Percentiles rank a stretch among this genome's conserved stretches.
Conservation (phyloP, 2,113 vertebrate genomes). For the Urocynchramus pylzowi region DNA sequence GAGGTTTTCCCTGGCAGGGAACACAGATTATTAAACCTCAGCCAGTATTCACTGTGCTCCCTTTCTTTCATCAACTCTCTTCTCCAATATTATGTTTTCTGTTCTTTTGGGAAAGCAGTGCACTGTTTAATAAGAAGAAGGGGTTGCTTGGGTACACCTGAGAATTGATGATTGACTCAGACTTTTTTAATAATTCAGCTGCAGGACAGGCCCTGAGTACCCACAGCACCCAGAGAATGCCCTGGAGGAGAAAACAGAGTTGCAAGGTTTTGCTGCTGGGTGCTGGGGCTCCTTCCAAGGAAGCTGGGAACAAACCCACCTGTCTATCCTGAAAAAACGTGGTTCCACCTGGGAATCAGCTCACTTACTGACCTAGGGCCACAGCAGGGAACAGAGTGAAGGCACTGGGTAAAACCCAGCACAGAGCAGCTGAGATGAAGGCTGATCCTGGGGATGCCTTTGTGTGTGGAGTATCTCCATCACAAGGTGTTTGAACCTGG, state of each 20-base stretch:
- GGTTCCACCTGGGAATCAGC: background rate
- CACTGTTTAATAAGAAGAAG: constrained; percentile 23
- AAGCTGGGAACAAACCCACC: background rate
- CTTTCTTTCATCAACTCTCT: background rate
- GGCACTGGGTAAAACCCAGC: accelerated
- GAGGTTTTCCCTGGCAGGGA: background rate
- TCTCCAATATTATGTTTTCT: constrained; percentile 33
- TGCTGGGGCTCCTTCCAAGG: background rate
- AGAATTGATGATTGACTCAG: constrained; percentile 27
- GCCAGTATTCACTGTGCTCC: background rate
- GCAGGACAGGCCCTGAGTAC: background rate
- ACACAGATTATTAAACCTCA: background rate
- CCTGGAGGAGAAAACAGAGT: background rate
- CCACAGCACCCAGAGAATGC: background rate
- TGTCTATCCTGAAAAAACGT: background rate
- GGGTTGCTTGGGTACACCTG: background rate
- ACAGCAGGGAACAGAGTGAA: background rate
- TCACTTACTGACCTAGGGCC: background rate
- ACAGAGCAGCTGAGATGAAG: accelerated
- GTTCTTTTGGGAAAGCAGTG: background rate
- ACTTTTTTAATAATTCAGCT: constrained; percentile 37
- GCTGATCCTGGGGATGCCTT: background rate
- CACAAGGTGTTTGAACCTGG: accelerated
- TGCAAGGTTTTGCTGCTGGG: background rate
- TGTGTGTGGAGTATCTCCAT: accelerated